Evolutionary conservation across 2,888 invertebrate species (phyloP).

Genomic region (Entomobrya proxima): DNA sequence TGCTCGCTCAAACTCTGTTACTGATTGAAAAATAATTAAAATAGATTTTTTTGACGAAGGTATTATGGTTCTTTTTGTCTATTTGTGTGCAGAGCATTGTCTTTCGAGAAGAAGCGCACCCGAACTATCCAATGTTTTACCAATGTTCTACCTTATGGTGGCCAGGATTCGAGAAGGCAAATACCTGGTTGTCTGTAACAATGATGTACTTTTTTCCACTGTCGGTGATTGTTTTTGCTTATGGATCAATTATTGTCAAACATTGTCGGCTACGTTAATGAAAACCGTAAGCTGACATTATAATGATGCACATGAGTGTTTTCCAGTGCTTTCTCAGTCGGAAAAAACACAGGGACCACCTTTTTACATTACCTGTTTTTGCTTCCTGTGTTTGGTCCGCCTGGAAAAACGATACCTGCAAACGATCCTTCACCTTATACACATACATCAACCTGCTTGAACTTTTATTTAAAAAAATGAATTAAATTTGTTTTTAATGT

Average conservation of each 20-base stretch:
- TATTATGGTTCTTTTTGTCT: background rate
- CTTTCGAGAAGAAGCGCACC: constrained; percentile 83
- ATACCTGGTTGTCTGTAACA: constrained; percentile 84
- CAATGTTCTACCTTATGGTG: constrained; percentile 87
- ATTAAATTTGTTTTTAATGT: background rate
- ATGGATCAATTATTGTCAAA: constrained; percentile 82
- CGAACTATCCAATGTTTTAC: constrained; percentile 82
- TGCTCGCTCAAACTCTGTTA: too few relatives aligned
- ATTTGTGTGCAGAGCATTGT: constrained; percentile 81
- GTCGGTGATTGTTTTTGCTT: constrained; percentile 84
- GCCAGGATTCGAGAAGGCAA: constrained; percentile 82
- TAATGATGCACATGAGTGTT: too few relatives aligned
- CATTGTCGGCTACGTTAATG: constrained; percentile 82
- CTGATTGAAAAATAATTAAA: too few relatives aligned
- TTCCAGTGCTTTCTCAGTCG: too few relatives aligned
- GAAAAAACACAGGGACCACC: background rate
- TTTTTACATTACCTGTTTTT: too few relatives aligned
- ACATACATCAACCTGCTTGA: too few relatives aligned
- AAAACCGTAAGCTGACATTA: constrained; percentile 81
- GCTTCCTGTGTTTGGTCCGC: too few relatives aligned
- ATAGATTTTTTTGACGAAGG: too few relatives aligned
- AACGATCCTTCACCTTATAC: too few relatives aligned
- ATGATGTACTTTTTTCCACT: constrained; percentile 87
- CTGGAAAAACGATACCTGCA: too few relatives aligned
- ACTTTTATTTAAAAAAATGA: too few relatives aligned